Conservation (phyloP, 2,797 vertebrate species). For the Xenops minutus region DNA sequence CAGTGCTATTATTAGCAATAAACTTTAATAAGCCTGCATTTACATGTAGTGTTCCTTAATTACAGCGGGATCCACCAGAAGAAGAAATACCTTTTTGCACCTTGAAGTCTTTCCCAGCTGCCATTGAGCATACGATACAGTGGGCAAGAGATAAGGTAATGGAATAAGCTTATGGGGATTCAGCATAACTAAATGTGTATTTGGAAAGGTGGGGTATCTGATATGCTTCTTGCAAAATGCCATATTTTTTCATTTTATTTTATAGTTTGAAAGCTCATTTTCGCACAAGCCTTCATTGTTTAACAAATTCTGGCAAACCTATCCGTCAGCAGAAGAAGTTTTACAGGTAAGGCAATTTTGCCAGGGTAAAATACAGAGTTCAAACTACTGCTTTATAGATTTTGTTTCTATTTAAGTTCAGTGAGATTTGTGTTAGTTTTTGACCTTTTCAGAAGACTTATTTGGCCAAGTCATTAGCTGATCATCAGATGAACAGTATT, state of each 20-base stretch:
- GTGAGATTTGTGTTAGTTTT: neutral
- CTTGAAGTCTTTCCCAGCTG: conserved; percentile 96
- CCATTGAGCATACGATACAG: conserved; percentile 98
- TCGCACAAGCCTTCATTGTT: conserved; percentile 93
- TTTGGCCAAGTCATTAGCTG: neutral
- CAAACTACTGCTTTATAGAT: neutral
- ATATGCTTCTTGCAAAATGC: neutral
- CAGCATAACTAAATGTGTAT: neutral
- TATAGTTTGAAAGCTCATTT: conserved; percentile 95
- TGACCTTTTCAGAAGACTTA: neutral
- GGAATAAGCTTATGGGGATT: neutral
- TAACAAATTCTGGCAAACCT: conserved; percentile 95
- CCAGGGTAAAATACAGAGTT: neutral
- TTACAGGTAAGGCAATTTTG: conserved; percentile 82
- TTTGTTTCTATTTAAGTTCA: neutral
- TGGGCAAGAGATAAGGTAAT: conserved; percentile 98
- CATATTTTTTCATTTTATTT: neutral
- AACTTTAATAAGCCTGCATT: neutral
- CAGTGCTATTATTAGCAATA: neutral
- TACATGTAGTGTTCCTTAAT: neutral
- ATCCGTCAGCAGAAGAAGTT: conserved; percentile 86
- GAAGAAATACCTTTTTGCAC: conserved; percentile 99
- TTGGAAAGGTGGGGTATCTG: neutral
- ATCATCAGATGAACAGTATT: neutral
- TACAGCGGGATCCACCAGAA: conserved; percentile 94